Evolutionary conservation across 2,888 invertebrate species (phyloP).

Genomic region (Polyommatus iphigenia): DNA sequence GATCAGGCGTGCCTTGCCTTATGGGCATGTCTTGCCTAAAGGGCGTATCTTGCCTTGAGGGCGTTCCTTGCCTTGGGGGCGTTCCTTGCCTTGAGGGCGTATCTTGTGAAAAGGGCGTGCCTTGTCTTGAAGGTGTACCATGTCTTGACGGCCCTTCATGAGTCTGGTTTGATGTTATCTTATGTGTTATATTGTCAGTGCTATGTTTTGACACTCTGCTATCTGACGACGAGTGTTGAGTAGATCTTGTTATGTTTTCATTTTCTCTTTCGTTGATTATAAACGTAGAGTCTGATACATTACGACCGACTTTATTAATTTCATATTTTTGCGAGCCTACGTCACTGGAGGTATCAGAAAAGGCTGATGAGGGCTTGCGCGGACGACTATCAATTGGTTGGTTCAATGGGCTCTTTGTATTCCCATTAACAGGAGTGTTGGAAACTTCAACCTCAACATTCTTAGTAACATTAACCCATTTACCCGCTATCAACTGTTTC

Average conservation of each 20-base stretch:
- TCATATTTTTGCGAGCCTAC: constrained; percentile 31
- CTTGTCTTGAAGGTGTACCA: constrained; percentile 2
- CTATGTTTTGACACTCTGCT: constrained; percentile 38
- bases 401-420: constrained; percentile 36
- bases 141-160: neutral
- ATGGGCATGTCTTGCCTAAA: neutral
- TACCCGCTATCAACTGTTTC: constrained; percentile 76
- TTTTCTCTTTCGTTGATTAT: constrained; percentile 40
- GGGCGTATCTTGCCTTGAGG: neutral
- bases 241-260: constrained; percentile 38
- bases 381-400: constrained; percentile 35
- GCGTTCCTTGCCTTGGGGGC: neutral
- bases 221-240: constrained; percentile 38
- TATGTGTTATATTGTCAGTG: constrained; percentile 49
- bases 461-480: constrained; percentile 76
- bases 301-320: constrained; percentile 37
- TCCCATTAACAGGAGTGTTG: constrained; percentile 1
- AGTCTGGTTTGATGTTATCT: constrained; percentile 48
- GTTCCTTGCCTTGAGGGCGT: neutral
- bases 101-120: neutral
- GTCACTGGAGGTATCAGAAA: constrained; percentile 31
- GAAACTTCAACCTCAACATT: constrained; percentile 80
- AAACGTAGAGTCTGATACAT: constrained; percentile 42
- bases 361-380: constrained; percentile 35
- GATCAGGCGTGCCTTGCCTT: constrained; percentile 6